Conservation (phyloP, 2,888 invertebrate genomes). For the Tiliacea citrago region DNA sequence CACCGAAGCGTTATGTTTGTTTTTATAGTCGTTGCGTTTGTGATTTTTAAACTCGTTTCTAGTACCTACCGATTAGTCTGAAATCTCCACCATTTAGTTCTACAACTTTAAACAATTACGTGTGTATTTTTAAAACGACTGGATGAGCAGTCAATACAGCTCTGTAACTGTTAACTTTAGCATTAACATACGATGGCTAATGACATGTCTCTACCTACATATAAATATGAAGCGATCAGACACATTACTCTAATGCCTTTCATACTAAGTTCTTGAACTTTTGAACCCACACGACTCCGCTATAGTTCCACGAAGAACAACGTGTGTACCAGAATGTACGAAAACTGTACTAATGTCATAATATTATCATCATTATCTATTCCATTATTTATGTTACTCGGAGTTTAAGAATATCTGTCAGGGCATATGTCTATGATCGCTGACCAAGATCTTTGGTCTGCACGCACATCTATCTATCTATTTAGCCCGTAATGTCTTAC, state of each 20-base stretch:
- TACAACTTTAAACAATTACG: not conserved
- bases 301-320: not conserved
- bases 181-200: constrained; percentile 27
- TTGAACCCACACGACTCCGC: constrained; percentile 14
- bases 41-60: constrained; percentile 14
- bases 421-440: not conserved
- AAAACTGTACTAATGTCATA: not conserved
- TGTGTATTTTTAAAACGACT: not conserved
- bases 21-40: constrained; percentile 30
- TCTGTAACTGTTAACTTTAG: constrained; percentile 27
- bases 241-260: constrained; percentile 24
- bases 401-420: not conserved
- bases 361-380: not conserved
- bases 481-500: not conserved
- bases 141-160: not conserved
- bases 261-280: constrained; percentile 36
- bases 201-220: constrained; percentile 18
- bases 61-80: not conserved
- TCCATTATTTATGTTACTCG: not conserved
- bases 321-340: not conserved
- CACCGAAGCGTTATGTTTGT: constrained; percentile 21
- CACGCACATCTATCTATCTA: not conserved
- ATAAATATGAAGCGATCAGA: constrained; percentile 5
- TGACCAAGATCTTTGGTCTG: not conserved
- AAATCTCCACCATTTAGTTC: not conserved